Evolutionary conservation across 1,140 invertebrate species (phyloP).

Genomic region (Arctopsyche grandis): DNA sequence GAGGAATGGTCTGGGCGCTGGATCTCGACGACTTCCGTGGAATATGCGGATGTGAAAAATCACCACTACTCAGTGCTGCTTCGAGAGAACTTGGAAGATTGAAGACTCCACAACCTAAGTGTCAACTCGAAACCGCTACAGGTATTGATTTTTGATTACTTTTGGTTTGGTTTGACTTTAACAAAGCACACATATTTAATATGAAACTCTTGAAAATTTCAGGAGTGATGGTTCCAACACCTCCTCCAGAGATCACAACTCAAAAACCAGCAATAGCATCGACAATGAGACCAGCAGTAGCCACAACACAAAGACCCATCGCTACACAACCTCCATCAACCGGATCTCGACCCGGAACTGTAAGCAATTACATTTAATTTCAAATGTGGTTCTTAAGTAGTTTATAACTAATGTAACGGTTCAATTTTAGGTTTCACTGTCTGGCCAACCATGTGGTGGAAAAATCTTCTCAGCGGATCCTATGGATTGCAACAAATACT

Average conservation of each 20-base stretch:
- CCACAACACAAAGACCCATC: not conserved
- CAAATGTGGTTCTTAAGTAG: not conserved
- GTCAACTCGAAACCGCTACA: conserved; percentile 54
- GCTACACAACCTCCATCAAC: not conserved
- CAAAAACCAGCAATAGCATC: not conserved
- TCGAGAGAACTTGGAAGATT: conserved; percentile 57
- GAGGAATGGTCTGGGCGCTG: conserved; percentile 89
- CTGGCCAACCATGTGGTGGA: conserved; percentile 65
- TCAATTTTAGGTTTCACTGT: not conserved
- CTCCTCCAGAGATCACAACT: not conserved
- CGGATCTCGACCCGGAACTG: not conserved
- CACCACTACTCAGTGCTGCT: conserved; percentile 82
- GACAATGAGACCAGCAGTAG: not conserved
- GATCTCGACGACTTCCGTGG: conserved; percentile 80
- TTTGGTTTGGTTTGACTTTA: not conserved
- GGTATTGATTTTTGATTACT: conserved; percentile 30
- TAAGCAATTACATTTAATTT: not conserved
- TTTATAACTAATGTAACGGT: not conserved
- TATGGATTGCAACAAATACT: conserved; percentile 81
- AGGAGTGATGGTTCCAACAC: not conserved
- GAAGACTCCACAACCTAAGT: conserved; percentile 57
- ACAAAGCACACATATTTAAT: not conserved
- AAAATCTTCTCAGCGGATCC: conserved; percentile 72
- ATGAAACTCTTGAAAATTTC: not conserved
- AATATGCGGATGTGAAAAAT: conserved; percentile 80